A percentile compares a stretch with the other conserved stretches of the same genome.
Evolutionary conservation across 2,797 vertebrate species (phyloP).

Genomic region (Syndactyla subalaris): DNA sequence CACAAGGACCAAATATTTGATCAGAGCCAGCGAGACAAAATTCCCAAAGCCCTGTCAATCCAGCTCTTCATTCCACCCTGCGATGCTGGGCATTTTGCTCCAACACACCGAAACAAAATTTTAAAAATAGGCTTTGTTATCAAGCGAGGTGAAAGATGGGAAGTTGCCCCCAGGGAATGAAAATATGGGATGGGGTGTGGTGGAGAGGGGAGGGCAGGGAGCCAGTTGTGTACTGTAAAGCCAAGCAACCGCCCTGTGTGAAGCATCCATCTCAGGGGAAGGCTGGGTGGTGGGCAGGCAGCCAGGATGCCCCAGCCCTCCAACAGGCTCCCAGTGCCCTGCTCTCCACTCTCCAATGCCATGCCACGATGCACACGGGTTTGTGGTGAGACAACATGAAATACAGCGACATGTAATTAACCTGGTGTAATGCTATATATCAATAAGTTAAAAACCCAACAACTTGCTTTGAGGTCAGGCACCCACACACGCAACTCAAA

Average conservation of each 20-base stretch:
- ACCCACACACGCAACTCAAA: conserved; percentile 69
- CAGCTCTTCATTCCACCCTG: neutral
- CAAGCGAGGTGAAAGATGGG: neutral
- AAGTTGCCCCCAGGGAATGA: neutral
- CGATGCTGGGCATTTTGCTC: fast-evolving
- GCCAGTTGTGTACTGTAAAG: neutral
- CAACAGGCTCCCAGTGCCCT: neutral
- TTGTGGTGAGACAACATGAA: conserved; percentile 37
- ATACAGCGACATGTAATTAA: conserved; percentile 62
- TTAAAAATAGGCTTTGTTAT: neutral
- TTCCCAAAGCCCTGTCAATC: neutral
- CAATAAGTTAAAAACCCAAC: conserved; percentile 64
- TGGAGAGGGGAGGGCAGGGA: neutral
- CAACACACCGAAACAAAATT: neutral
- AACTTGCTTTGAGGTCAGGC: conserved; percentile 72
- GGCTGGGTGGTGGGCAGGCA: neutral
- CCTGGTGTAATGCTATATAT: conserved; percentile 74
- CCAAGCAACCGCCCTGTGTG: neutral
- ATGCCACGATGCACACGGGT: neutral
- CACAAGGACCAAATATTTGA: neutral
- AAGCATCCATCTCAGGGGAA: neutral
- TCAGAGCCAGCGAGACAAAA: neutral
- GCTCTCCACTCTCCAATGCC: neutral
- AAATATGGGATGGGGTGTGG: neutral
- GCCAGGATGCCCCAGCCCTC: neutral